Percentiles rank a stretch among this genome's conserved stretches.
phyloP scores from a whole-genome alignment of 2,888 invertebrate species.

The Acanthosepion esculentum region DNA sequence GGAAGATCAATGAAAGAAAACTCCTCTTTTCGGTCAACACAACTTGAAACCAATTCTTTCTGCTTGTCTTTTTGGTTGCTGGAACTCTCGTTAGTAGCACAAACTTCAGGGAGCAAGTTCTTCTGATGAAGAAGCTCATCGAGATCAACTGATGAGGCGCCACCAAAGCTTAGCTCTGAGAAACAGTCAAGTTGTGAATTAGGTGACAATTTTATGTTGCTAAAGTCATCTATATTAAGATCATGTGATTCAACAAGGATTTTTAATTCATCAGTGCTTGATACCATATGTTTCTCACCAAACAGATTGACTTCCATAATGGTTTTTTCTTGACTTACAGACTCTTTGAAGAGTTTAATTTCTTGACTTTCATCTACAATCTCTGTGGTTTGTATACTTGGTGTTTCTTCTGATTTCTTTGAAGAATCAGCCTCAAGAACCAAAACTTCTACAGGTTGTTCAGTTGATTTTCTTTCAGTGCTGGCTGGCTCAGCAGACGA shows the following conservation, averaged over 20 bases:
- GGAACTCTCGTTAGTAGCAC: not conserved
- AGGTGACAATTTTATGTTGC: not conserved
- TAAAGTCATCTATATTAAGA: not conserved
- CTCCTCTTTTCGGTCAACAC: conserved; percentile 37
- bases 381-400: not conserved
- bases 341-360: not conserved
- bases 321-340: not conserved
- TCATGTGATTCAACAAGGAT: not conserved
- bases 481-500: not conserved
- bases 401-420: not conserved
- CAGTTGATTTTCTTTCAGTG: not conserved
- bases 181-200: not conserved
- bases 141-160: not conserved
- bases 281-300: not conserved
- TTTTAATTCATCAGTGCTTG: not conserved
- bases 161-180: not conserved
- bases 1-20: conserved; percentile 9
- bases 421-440: not conserved
- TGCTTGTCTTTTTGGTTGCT: not conserved
- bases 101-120: not conserved
- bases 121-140: not conserved
- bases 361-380: not conserved
- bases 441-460: not conserved
- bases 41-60: not conserved
- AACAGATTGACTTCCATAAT: too few species aligned